phyloP scores from a whole-genome alignment of 2,888 invertebrate genomes.

The Choreutis nemorana region DNA sequence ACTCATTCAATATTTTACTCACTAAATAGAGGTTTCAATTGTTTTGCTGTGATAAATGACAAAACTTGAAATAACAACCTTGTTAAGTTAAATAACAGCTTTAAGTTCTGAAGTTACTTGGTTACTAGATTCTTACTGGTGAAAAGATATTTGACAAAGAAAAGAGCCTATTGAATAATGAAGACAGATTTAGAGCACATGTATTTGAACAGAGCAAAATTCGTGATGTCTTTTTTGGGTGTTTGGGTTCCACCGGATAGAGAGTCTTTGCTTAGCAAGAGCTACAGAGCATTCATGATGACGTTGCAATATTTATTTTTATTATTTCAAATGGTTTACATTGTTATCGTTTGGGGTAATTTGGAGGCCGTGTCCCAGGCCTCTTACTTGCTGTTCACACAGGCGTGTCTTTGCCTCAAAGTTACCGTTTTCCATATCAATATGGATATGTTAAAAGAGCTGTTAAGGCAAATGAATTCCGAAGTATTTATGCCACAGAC shows the following conservation, averaged over 20 bases:
- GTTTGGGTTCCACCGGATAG: slow-evolving; percentile 36
- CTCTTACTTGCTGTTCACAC: slow-evolving; percentile 43
- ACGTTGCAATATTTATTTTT: slow-evolving; percentile 38
- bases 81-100: too few relatives aligned
- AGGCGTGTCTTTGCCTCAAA: slow-evolving; percentile 51
- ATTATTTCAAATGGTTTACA: slow-evolving; percentile 41
- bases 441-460: slow-evolving; percentile 22
- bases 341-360: slow-evolving; percentile 45
- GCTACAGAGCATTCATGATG: slow-evolving; percentile 33
- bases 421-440: slow-evolving; percentile 40
- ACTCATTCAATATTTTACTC: too few relatives aligned
- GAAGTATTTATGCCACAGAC: slow-evolving; percentile 32
- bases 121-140: too few relatives aligned
- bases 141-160: too few relatives aligned
- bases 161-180: too few relatives aligned
- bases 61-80: too few relatives aligned
- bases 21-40: too few relatives aligned
- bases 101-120: too few relatives aligned
- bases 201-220: slow-evolving; percentile 40
- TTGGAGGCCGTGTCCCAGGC: slow-evolving; percentile 47
- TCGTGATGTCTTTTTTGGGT: slow-evolving; percentile 44
- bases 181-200: slow-evolving; percentile 13
- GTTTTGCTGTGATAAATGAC: too few relatives aligned
- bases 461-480: slow-evolving; percentile 34
- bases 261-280: slow-evolving; percentile 21